Conservation (phyloP, 2,888 invertebrate species). For the Cistogaster globosa region DNA sequence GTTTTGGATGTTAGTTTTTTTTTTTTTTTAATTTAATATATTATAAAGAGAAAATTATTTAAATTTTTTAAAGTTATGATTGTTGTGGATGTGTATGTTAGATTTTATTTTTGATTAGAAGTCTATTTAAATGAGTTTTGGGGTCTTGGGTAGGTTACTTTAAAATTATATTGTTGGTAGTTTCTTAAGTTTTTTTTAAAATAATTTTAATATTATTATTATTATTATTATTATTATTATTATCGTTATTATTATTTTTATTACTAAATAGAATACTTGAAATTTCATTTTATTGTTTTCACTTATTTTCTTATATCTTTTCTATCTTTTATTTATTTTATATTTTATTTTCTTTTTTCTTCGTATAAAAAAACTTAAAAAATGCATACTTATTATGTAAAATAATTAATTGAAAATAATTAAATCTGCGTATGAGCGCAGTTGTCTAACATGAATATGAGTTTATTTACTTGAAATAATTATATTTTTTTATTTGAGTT, state of each 20-base stretch:
- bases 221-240: background rate
- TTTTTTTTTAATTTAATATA: background rate
- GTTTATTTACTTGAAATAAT: slow-evolving; percentile 47
- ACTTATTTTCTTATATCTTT: background rate
- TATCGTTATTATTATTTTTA: slow-evolving; percentile 14
- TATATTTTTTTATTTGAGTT: slow-evolving; percentile 42
- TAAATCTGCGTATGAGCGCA: slow-evolving; percentile 19
- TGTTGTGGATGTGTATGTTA: slow-evolving; percentile 17
- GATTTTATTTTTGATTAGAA: slow-evolving; percentile 31
- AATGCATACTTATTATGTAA: slow-evolving; percentile 15
- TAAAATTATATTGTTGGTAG: too few species aligned
- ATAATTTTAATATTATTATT: too few species aligned
- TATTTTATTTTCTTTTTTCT: slow-evolving; percentile 31
- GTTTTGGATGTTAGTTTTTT: background rate
- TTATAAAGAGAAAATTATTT: slow-evolving; percentile 5
- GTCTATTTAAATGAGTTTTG: slow-evolving; percentile 50
- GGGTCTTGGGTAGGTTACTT: slow-evolving; percentile 7
- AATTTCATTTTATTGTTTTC: slow-evolving; percentile 42
- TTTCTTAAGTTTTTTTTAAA: background rate
- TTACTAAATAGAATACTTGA: slow-evolving; percentile 53
- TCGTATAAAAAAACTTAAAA: slow-evolving; percentile 56
- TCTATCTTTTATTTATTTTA: background rate
- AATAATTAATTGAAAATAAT: slow-evolving; percentile 36
- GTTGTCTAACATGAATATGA: background rate
- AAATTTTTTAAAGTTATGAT: slow-evolving; percentile 26